Conservation (phyloP, 2,888 invertebrate species). For the Drosophila glabriapex region DNA sequence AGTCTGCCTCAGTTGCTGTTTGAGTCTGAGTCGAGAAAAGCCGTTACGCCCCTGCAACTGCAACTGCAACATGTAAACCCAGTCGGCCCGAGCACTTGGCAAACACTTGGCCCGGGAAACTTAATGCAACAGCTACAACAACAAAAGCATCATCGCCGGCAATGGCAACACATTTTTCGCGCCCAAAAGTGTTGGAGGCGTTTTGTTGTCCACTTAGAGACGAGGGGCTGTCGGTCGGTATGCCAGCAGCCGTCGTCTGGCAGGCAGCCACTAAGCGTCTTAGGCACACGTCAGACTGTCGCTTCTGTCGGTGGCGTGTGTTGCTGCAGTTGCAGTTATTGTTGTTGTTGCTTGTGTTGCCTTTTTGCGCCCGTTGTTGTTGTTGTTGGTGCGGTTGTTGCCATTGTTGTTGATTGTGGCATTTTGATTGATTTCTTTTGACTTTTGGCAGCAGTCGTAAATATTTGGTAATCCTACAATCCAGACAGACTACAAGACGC, state of each 20-base stretch:
- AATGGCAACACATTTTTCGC: constrained; percentile 79
- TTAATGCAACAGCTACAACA: constrained; percentile 30
- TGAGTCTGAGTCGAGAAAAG: constrained; percentile 28
- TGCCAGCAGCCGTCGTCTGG: constrained; percentile 41
- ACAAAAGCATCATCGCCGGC: constrained; percentile 38
- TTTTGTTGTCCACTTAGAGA: constrained; percentile 80
- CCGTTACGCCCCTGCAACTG: constrained; percentile 71
- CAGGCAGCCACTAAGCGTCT: constrained; percentile 75
- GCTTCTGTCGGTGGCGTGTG: constrained; percentile 72
- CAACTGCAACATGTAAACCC: constrained; percentile 41
- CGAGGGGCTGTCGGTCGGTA: constrained; percentile 66
- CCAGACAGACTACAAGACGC: constrained; percentile 64
- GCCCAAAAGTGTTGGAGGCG: constrained; percentile 80
- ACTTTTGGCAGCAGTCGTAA: constrained; percentile 78
- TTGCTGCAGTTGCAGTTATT: constrained; percentile 40
- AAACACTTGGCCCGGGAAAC: constrained; percentile 65
- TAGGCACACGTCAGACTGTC: constrained; percentile 79
- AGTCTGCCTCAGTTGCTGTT: constrained; percentile 18
- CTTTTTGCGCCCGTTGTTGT: constrained; percentile 44
- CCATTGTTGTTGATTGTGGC: constrained; percentile 71
- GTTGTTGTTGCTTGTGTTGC: constrained; percentile 58
- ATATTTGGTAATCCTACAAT: constrained; percentile 76
- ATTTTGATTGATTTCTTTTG: constrained; percentile 80
- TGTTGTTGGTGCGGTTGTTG: constrained; percentile 29
- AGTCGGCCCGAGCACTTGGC: constrained; percentile 49